Base-by-base conservation (phyloP, 1,140 invertebrate genomes). In the Drosophila setifemur region DNA sequence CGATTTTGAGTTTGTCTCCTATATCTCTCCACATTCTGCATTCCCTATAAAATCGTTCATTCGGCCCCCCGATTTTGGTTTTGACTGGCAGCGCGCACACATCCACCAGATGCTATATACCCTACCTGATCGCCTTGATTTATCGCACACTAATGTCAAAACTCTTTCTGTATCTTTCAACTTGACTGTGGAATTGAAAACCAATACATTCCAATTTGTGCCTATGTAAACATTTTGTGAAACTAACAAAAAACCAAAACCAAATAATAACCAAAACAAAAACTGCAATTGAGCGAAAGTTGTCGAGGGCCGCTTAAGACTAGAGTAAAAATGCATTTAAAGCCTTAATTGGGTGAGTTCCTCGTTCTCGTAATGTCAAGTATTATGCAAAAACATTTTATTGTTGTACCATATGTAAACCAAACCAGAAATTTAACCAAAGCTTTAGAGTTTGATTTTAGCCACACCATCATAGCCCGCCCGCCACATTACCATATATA, bases 131-230 rank as follows among this genome's bases (percentile, higher is more conserved):
- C 18, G 18, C 44, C 52, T 18, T 71, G 44, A 71, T 71, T 71
- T 71, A 71, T 49, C 63, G 67, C 81, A 86, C 81, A 86, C 81
- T 86, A 86, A 86, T 86, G 81, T 66, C 72, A 82, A n/a, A 86
- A 87, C 81, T 86, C 82, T 86, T 86, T 86, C 77, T 86, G 68
- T 86, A 69, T 86, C 82, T 86, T 87, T 87, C 76, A 79, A 79
- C 81, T 83, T 76, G 72, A 75, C 79, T 73, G 70, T 81, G 79
- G n/a, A n/a, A n/a, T 73, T 66, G 75, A 49, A 72, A 64, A 71
- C 42, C 48, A 63, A 76, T 54, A 61, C 28, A 55, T 66, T 49
- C 64, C 49, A 42, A 57, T 73, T 74, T 73, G 66, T 83, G 60
- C 71, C 54, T 64, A n/a, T n/a, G 55, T 64, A 48, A 60, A 57